Base-by-base conservation (phyloP, 2,888 invertebrate genomes). In the Opisthograptis luteolata region DNA sequence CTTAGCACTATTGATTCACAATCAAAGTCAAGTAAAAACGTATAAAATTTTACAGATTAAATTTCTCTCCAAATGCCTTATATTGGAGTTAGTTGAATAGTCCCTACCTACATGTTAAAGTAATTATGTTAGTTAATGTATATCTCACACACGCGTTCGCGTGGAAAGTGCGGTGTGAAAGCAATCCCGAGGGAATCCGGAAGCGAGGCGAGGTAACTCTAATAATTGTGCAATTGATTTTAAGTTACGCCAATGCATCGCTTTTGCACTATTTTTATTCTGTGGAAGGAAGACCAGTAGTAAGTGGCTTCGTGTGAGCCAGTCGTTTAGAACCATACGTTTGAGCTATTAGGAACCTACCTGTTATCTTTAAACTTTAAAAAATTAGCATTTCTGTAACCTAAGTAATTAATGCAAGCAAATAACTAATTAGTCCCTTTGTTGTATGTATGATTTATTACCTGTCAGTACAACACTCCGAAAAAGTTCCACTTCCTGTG, bases 141-240 rank as follows among this genome's bases (percentile, higher is more conserved):
- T 62, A 6, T 7, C 41, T 3, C 20, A 19, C 4, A 25, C 17
- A 42, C 13, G 34, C 22, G 17, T 35, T 50, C 62, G 55, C 52
- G 65, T 62, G 59, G 60, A 60, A 68, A 68, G 66, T 65, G 60
- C 58, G 62, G 62, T 57, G 62, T 66, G 63, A 64, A 67, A 62
- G 70, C 76, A 79, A 83, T 82, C 80, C 76, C 77, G 64, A 79
- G 83, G 77, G 84, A 87, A 84, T 87, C 87, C 85, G 86, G 85
- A 87, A 86, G 78, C 76, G 66, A 68, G 66, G 69, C 68, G 64
- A 62, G 73, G 69, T 70, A 76, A 70, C 76, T 66, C 72, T 84
- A 83, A n/a, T n/a, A n/a, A 86, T 87, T 84, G 82, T 84, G 81
- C 80, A 85, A 85, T 84, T 79, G 81, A 79, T 76, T 75, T 78